Evolutionary conservation across 2,888 invertebrate genomes (phyloP).

Genomic region (Malthinus flaveolus): DNA sequence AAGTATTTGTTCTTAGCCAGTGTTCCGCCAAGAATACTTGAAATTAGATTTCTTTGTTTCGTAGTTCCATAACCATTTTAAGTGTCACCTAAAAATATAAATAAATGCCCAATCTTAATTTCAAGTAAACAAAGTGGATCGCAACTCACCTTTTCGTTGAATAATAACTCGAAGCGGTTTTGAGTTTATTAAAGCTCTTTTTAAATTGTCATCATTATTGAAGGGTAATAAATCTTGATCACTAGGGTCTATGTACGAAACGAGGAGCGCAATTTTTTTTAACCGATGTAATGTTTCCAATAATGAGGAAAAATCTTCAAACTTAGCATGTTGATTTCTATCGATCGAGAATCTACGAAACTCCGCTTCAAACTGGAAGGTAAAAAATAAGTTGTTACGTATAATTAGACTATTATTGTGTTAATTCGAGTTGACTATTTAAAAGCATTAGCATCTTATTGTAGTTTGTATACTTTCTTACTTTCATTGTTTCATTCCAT

Average conservation of each 20-base stretch:
- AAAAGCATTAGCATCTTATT: too few relatives aligned
- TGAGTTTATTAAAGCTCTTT: constrained; percentile 85
- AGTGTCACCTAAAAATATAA: constrained; percentile 71
- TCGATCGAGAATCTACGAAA: constrained; percentile 93
- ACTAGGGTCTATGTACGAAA: constrained; percentile 94
- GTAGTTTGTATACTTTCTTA: too few relatives aligned
- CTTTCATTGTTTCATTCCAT: too few relatives aligned
- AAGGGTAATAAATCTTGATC: constrained; percentile 97
- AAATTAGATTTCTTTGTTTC: constrained; percentile 81
- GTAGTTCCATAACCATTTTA: constrained; percentile 92
- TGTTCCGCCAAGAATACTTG: constrained; percentile 80
- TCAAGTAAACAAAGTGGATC: background rate
- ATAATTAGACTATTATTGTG: too few relatives aligned
- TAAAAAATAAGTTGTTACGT: constrained; percentile 5
- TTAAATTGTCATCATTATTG: constrained; percentile 97
- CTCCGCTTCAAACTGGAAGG: constrained; percentile 93
- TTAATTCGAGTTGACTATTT: background rate
- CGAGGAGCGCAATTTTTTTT: constrained; percentile 83
- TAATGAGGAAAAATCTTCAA: constrained; percentile 83
- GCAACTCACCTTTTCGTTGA: constrained; percentile 81
- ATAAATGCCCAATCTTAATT: constrained; percentile 5
- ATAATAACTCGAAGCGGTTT: constrained; percentile 86
- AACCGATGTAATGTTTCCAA: constrained; percentile 85
- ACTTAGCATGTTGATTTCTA: constrained; percentile 74
- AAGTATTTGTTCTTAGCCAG: constrained; percentile 76